phyloP scores from a whole-genome alignment of 2,797 vertebrate genomes.

The Gouania willdenowi region DNA sequence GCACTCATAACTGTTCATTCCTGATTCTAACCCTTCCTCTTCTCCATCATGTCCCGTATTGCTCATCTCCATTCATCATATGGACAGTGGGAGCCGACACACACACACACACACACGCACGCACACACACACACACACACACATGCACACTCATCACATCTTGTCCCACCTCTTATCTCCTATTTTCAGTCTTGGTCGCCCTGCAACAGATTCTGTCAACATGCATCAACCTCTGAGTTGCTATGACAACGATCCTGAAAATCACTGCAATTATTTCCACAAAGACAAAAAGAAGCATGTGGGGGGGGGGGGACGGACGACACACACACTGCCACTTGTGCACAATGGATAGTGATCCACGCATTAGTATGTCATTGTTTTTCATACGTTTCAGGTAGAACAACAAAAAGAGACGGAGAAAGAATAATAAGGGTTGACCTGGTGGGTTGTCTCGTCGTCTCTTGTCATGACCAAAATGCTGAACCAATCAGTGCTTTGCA shows the following conservation, averaged over 20 bases:
- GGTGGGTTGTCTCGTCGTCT: too few species aligned
- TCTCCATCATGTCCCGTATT: slow-evolving; percentile 43
- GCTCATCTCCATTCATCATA: slow-evolving; percentile 53
- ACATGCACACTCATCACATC: slow-evolving; percentile 21
- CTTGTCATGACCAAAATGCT: too few species aligned
- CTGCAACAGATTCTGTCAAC: slow-evolving; percentile 71
- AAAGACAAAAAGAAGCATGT: slow-evolving; percentile 53
- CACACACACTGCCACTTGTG: too few species aligned
- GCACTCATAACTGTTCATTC: slow-evolving; percentile 54
- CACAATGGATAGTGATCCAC: too few species aligned
- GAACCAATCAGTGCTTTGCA: too few species aligned
- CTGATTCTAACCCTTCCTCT: slow-evolving; percentile 47
- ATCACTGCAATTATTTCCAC: slow-evolving; percentile 68
- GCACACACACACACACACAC: not conserved
- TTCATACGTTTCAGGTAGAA: too few species aligned
- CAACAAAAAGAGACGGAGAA: too few species aligned
- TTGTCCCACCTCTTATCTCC: slow-evolving; percentile 65
- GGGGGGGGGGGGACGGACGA: slow-evolving; percentile 11
- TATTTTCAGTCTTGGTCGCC: slow-evolving; percentile 57
- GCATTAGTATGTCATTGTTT: too few species aligned
- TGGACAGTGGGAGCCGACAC: slow-evolving; percentile 19
- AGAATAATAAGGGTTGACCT: too few species aligned
- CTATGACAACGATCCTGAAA: slow-evolving; percentile 62
- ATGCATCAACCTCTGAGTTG: slow-evolving; percentile 64
- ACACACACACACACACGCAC: not conserved